Evolutionary conservation across 2,797 vertebrate species (phyloP).

Genomic region (Phoebastria nigripes): DNA sequence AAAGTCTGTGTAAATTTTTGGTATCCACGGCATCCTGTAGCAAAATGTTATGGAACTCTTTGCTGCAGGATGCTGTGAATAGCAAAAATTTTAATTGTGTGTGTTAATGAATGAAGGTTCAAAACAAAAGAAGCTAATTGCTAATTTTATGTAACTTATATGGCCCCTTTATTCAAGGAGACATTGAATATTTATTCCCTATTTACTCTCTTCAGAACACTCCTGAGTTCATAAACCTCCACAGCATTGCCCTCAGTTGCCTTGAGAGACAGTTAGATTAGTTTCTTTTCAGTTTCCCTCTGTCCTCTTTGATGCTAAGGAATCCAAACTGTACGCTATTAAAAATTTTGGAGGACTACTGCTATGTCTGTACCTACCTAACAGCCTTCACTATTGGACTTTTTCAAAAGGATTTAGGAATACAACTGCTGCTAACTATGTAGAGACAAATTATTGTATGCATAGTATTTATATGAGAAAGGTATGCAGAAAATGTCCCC

Average conservation of each 20-base stretch:
- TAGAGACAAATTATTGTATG: not conserved
- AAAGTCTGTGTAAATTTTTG: not conserved
- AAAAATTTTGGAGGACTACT: not conserved
- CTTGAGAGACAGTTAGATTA: not conserved
- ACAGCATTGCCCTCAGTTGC: not conserved
- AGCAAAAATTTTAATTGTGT: not conserved
- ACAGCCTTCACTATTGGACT: not conserved
- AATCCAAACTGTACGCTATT: not conserved
- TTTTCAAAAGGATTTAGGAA: not conserved
- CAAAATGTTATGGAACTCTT: not conserved
- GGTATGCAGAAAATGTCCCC: not conserved
- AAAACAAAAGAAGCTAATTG: not conserved
- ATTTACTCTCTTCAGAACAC: not conserved
- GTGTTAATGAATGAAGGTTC: not conserved
- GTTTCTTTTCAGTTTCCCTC: not conserved
- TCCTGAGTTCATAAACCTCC: not conserved
- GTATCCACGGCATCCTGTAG: not conserved
- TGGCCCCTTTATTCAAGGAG: not conserved
- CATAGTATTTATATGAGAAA: not conserved
- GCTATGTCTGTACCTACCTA: not conserved
- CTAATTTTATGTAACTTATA: not conserved
- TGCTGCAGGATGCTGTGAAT: not conserved
- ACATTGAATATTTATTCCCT: not conserved
- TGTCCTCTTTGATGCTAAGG: not conserved
- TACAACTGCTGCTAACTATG: not conserved